Conservation (phyloP, 1,140 invertebrate genomes). For the Psilanteris sp. region DNA sequence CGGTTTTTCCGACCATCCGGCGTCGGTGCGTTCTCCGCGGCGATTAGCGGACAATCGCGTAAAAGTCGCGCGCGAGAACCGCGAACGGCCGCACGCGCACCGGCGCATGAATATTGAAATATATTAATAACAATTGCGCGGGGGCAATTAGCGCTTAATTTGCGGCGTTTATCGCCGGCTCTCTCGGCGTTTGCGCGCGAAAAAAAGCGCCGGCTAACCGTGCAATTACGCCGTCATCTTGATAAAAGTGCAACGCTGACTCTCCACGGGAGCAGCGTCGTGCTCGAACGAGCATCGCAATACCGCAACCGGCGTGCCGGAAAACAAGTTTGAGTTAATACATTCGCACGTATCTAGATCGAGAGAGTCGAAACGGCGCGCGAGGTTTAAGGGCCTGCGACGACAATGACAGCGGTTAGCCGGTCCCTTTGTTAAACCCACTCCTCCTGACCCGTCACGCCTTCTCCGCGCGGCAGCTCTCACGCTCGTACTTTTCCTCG, state of each 20-base stretch:
- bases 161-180: slow-evolving; percentile 41
- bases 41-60: slow-evolving; percentile 21
- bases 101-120: slow-evolving; percentile 32
- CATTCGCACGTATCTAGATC: slow-evolving; percentile 58
- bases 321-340: slow-evolving; percentile 56
- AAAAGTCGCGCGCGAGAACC: too few relatives aligned
- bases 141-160: slow-evolving; percentile 42
- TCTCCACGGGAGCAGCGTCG: slow-evolving; percentile 28
- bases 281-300: slow-evolving; percentile 42
- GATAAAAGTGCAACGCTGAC: slow-evolving; percentile 52
- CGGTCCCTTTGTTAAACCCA: slow-evolving; percentile 52
- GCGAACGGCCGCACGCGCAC: slow-evolving; percentile 27
- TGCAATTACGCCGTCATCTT: slow-evolving; percentile 54
- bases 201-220: slow-evolving; percentile 20
- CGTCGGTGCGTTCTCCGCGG: too few relatives aligned
- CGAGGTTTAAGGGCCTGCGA: slow-evolving; percentile 33
- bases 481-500: slow-evolving; percentile 43
- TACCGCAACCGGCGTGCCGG: slow-evolving; percentile 35
- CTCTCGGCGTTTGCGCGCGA: slow-evolving; percentile 23
- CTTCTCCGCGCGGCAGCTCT: slow-evolving; percentile 44
- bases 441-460: slow-evolving; percentile 39
- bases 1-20: too few relatives aligned
- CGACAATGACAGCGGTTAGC: slow-evolving; percentile 58
- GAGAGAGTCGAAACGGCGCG: slow-evolving; percentile 40
- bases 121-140: slow-evolving; percentile 43